These are phyloP conservation scores for Irena cyanogastra DNA, from an alignment of 2,113 vertebrate genomes.

Conservation along the genomic window DNA sequence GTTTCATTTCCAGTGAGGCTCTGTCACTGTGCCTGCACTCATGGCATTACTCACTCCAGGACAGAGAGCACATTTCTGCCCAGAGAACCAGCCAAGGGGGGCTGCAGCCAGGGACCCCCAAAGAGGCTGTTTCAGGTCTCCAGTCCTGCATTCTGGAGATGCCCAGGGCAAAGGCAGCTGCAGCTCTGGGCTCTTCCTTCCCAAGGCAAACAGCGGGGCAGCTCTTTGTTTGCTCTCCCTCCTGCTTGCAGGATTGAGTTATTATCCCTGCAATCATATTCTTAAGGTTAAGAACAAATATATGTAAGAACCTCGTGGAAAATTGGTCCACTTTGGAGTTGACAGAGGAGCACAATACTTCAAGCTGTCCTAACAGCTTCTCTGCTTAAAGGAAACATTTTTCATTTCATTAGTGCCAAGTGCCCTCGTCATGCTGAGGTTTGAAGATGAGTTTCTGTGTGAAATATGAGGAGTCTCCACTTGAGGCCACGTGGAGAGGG, in stretches of 20 bases:
- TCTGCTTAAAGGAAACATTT: not conserved
- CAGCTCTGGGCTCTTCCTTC: not conserved
- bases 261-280: not conserved
- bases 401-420: not conserved
- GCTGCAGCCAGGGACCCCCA: not conserved
- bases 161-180: not conserved
- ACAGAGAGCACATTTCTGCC: not conserved
- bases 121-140: not conserved
- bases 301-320: not conserved
- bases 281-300: slow-evolving; percentile 36
- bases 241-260: not conserved
- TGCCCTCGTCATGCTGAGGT: not conserved
- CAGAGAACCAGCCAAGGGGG: not conserved
- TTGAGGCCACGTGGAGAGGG: accelerated
- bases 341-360: not conserved
- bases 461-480: not conserved
- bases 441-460: not conserved
- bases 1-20: not conserved
- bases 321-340: not conserved
- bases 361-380: not conserved
- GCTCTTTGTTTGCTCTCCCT: slow-evolving; percentile 14
- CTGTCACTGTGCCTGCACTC: not conserved
- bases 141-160: not conserved
- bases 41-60: not conserved
- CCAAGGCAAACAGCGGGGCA: not conserved